phyloP scores from a whole-genome alignment of 92 coral and sea anemone species.

The Plumapathes pennacea region DNA sequence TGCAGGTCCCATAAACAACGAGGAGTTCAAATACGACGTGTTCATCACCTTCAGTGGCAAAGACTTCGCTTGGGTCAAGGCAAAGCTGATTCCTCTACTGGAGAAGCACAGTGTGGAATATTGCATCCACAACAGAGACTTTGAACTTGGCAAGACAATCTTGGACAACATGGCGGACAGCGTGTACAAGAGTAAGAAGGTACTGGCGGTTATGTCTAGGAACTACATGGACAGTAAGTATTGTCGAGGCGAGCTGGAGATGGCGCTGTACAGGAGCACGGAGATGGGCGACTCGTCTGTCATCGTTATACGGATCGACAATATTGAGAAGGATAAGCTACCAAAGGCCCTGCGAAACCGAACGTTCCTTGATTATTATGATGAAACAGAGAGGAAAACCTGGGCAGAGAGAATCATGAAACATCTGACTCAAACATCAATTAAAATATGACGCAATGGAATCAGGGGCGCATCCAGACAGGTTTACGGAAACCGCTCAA shows the following conservation, averaged over 20 bases:
- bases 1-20: constrained; percentile 1
- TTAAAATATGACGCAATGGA: constrained; percentile 2
- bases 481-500: no score
- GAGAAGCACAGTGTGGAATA: constrained; percentile 61
- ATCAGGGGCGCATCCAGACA: no score
- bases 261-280: constrained; percentile 69
- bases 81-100: constrained; percentile 56
- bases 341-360: constrained; percentile 81
- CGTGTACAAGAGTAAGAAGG: constrained; percentile 73
- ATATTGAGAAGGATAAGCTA: constrained; percentile 39
- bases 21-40: constrained; percentile 55
- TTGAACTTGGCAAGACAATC: constrained; percentile 67
- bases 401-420: constrained; percentile 73
- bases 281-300: constrained; percentile 72
- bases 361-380: constrained; percentile 68
- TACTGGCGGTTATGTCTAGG: constrained; percentile 67
- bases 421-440: constrained; percentile 29
- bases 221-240: constrained; percentile 66
- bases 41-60: constrained; percentile 73
- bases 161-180: constrained; percentile 80
- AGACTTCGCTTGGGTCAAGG: constrained; percentile 65
- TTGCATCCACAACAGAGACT: constrained; percentile 72
- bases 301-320: constrained; percentile 63
- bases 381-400: constrained; percentile 56
- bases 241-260: constrained; percentile 67